Conservation (phyloP, 2,113 vertebrate genomes). For the Pterocles gutturalis region DNA sequence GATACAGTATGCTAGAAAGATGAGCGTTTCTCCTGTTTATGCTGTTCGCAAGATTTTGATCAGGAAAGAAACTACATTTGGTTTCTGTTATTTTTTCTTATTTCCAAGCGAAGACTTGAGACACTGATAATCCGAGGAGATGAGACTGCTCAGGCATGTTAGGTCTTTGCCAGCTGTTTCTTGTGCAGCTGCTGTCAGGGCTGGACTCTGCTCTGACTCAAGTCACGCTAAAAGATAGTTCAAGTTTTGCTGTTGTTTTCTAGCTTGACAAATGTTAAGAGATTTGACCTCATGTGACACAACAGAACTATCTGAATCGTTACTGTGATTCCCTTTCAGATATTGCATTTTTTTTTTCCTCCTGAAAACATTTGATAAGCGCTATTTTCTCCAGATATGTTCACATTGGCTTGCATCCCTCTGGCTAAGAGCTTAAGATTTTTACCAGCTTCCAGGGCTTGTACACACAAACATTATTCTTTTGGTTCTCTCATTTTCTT, state of each 20-base stretch:
- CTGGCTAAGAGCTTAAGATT: neutral
- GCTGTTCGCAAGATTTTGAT: neutral
- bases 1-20: neutral
- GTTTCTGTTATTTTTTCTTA: neutral
- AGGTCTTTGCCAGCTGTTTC: constrained; percentile 48
- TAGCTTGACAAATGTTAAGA: neutral
- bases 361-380: neutral
- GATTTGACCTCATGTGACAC: neutral
- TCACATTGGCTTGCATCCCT: neutral
- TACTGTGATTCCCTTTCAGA: neutral
- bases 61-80: neutral
- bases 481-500: neutral
- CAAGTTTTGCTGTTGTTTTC: constrained; percentile 13
- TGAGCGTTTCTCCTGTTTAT: neutral
- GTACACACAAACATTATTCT: neutral
- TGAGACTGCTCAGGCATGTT: neutral
- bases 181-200: constrained; percentile 54
- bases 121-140: neutral
- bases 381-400: neutral
- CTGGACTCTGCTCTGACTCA: constrained; percentile 1
- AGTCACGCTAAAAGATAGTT: neutral
- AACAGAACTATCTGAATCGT: neutral
- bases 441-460: neutral
- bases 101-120: neutral
- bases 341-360: neutral